phyloP scores from a whole-genome alignment of 2,888 invertebrate genomes.

The Conus canariensis region DNA sequence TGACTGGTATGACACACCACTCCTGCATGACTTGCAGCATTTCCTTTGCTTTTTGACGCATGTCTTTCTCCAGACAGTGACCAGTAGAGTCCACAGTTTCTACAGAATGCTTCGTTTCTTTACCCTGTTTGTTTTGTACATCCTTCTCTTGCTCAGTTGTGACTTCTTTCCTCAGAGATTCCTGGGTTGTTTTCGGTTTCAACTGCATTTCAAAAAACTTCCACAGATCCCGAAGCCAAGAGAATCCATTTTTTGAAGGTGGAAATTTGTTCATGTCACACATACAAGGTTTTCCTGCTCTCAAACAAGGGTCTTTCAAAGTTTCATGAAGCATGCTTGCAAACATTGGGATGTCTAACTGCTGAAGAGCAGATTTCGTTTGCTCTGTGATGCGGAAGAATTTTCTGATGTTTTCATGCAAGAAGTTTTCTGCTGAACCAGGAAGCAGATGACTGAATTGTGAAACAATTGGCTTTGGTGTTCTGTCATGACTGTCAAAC shows the following conservation, averaged over 20 bases:
- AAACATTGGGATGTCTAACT: conserved; percentile 21
- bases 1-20: conserved; percentile 36
- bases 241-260: background rate
- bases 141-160: background rate
- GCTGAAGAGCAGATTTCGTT: background rate
- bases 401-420: conserved; percentile 1
- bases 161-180: background rate
- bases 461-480: conserved; percentile 45
- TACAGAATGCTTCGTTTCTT: background rate
- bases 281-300: background rate
- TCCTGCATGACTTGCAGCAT: background rate
- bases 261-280: background rate
- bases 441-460: conserved; percentile 43
- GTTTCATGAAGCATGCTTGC: background rate
- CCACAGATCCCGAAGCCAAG: conserved; percentile 20
- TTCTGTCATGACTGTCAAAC: conserved; percentile 39
- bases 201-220: background rate
- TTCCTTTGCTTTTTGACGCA: background rate
- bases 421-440: conserved; percentile 29
- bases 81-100: no score
- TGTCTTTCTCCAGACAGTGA: background rate
- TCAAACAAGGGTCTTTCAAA: background rate
- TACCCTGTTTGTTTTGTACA: background rate
- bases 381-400: background rate
- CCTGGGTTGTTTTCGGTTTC: background rate